Base-by-base conservation (phyloP, 2,888 invertebrate species). In the Rugalucina vietnamica region DNA sequence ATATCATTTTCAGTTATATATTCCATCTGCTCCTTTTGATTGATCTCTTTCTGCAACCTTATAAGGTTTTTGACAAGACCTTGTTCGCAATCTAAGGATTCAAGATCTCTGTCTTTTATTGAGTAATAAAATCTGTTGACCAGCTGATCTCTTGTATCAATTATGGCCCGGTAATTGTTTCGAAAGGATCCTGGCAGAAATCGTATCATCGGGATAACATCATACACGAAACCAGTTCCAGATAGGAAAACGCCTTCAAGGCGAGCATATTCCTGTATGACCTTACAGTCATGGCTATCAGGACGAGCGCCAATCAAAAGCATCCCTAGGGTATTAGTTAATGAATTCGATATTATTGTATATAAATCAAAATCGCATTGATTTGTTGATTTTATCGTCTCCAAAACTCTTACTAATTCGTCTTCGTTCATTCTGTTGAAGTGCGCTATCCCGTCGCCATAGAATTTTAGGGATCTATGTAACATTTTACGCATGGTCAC, bases 1-100 rank as follows among this genome's bases (percentile, higher is more conserved):
- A 84, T 70, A 43, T 76, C 70, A 0, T 81, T 72, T 24, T 75
- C 81, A 8, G 70, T 54, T n/a, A 84, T 78, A 10, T 74, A n/a
- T 21, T 60, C 74, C 27, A 37, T 39, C 5, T 75, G 78, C 12
- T 49, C 74, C 34, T 75, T 65, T 36, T 57, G 74, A 12, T 84
- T 80, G 14, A 65, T 60, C 8, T 81, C 65, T 18, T 37, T 0
- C 50, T 78, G 75, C 0, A 74, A 27, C 24, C 34, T 32, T 8
- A 80, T 18, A 14, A 80, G 39, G 3, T 50, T 74, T 24, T 76
- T 39, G 18, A 80, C 77, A 18, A 77, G 50, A 5, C 80, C 80
- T 3, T 14, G 24, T 2, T 76, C 50, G 24, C 37, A n/a, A n/a
- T n/a, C n/a, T n/a, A n/a, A n/a, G n/a, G n/a, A n/a, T n/a, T n/a